These are phyloP conservation scores for Sinodicranocentrus sp. DNA, from an alignment of 2,888 invertebrate species.

Conservation along the genomic window DNA sequence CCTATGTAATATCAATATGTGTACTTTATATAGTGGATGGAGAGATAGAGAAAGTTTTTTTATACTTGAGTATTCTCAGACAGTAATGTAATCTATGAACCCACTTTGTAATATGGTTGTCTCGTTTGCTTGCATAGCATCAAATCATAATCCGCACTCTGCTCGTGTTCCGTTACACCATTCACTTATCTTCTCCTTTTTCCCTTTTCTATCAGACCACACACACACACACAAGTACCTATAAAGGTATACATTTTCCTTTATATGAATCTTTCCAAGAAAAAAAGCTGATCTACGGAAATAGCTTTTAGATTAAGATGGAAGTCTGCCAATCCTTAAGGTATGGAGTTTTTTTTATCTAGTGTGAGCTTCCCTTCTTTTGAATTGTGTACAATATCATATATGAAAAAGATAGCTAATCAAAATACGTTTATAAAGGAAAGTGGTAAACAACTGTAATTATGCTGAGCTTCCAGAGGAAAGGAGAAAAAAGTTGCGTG, in stretches of 20 bases:
- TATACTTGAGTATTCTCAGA: not conserved
- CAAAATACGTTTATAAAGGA: too few species aligned
- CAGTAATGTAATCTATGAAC: constrained; percentile 52
- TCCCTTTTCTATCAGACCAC: too few species aligned
- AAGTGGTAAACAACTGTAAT: not conserved
- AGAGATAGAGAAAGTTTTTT: constrained; percentile 1
- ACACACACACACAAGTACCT: too few species aligned
- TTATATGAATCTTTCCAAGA: too few species aligned
- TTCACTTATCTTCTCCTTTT: constrained; percentile 37
- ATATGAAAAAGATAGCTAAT: too few species aligned
- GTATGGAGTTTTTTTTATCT: too few species aligned
- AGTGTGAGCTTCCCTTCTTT: too few species aligned
- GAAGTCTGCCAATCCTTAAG: constrained; percentile 50
- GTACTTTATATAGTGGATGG: too few species aligned
- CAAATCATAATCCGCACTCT: constrained; percentile 58
- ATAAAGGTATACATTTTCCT: too few species aligned
- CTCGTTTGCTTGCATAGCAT: constrained; percentile 58
- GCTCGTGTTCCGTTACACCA: constrained; percentile 38
- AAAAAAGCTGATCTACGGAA: constrained; percentile 36
- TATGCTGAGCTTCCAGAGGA: not conserved
- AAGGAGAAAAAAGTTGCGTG: not conserved
- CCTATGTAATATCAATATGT: too few species aligned
- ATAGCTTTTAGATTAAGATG: constrained; percentile 56
- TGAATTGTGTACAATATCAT: too few species aligned
- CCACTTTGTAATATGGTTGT: constrained; percentile 57